phyloP scores from a whole-genome alignment of 2,113 vertebrate species.

The Mionectes macconnelli region DNA sequence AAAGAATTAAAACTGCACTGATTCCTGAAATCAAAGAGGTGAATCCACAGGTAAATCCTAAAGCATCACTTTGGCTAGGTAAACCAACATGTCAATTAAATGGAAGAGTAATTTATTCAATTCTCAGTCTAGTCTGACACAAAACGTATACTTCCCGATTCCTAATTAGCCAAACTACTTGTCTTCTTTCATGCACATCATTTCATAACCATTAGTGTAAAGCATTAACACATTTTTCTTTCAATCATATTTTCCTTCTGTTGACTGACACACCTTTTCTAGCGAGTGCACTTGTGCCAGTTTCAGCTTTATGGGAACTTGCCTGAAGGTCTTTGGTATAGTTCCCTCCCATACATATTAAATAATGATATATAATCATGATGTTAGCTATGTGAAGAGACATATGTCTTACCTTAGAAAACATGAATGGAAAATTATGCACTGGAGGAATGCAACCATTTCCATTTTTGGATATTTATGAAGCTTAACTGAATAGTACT shows the following conservation, averaged over 20 bases:
- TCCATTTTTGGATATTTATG: constrained; percentile 8
- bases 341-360: constrained; percentile 8
- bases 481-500: background rate
- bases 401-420: constrained; percentile 11
- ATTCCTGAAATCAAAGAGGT: constrained; percentile 28
- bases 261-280: constrained; percentile 54
- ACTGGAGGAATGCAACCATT: background rate
- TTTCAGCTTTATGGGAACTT: constrained; percentile 65
- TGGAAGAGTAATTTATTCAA: constrained; percentile 30
- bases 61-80: background rate
- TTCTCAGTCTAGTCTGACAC: constrained; percentile 29
- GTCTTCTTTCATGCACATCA: constrained; percentile 53
- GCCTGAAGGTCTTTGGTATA: constrained; percentile 47
- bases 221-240: constrained; percentile 56
- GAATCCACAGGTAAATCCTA: constrained; percentile 11
- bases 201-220: constrained; percentile 52
- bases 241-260: constrained; percentile 47
- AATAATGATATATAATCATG: constrained; percentile 17
- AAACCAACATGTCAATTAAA: constrained; percentile 20
- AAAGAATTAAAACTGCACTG: background rate
- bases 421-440: constrained; percentile 31
- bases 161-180: constrained; percentile 54
- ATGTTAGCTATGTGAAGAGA: constrained; percentile 20
- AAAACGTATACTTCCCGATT: constrained; percentile 38
- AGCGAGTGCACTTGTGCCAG: constrained; percentile 10